A percentile compares a stretch with the other conserved stretches of the same genome.
These are phyloP conservation scores for Gymnocheta viridis DNA, from an alignment of 2,888 invertebrate genomes.

Conservation along the genomic window DNA sequence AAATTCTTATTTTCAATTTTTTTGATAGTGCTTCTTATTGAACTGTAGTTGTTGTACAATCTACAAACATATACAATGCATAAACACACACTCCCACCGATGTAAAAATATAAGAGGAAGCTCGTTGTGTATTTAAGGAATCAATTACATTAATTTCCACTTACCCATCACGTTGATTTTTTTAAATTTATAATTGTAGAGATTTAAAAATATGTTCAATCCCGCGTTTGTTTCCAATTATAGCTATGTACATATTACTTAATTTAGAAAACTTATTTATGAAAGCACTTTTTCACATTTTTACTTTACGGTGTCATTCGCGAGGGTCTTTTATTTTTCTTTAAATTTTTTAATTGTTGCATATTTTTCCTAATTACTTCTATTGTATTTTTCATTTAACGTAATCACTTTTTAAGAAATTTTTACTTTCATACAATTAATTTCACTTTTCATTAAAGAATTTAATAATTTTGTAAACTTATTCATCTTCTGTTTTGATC, in stretches of 20 bases:
- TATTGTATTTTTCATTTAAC: neutral
- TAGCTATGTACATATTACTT: neutral
- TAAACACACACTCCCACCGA: neutral
- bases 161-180: slow-evolving; percentile 42
- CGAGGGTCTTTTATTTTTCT: slow-evolving; percentile 42
- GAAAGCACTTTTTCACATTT: slow-evolving; percentile 35
- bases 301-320: slow-evolving; percentile 27
- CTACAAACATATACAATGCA: neutral
- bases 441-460: slow-evolving; percentile 52
- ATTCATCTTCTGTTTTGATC: slow-evolving; percentile 66
- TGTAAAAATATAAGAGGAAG: neutral
- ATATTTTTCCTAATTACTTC: neutral
- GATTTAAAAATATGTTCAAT: neutral
- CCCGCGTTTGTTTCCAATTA: neutral
- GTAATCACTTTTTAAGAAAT: slow-evolving; percentile 1
- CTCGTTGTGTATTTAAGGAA: neutral
- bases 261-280: neutral
- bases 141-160: neutral
- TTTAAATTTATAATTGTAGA: neutral
- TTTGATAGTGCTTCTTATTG: neutral
- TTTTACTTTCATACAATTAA: slow-evolving; percentile 8
- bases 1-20: no score
- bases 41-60: slow-evolving; percentile 15
- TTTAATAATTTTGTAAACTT: slow-evolving; percentile 34
- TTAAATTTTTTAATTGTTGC: neutral